Conservation (phyloP, 2,113 vertebrate species). For the Chamaetylas fuelleborni region DNA sequence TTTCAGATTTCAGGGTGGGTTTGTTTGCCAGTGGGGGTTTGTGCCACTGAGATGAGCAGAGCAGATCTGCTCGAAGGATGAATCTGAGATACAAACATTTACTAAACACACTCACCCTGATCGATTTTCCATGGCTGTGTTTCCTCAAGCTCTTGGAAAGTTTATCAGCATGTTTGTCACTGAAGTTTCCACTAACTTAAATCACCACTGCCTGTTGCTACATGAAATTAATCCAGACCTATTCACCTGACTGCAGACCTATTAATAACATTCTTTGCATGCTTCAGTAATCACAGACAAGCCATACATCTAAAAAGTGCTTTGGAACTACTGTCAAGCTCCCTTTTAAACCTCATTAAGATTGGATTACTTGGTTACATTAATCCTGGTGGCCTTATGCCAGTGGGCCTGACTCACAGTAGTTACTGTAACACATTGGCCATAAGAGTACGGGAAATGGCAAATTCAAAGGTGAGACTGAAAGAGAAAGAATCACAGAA, state of each 20-base stretch:
- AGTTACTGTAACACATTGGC: slow-evolving; percentile 5
- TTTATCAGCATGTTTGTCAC: background rate
- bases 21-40: background rate
- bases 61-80: background rate
- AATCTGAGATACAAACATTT: background rate
- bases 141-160: background rate
- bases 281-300: slow-evolving; percentile 40
- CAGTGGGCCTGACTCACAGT: background rate
- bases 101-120: background rate
- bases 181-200: background rate
- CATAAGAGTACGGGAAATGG: background rate
- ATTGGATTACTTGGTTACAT: slow-evolving; percentile 55
- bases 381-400: background rate
- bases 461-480: background rate
- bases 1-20: background rate
- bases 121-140: background rate
- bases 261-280: slow-evolving; percentile 68
- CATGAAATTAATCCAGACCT: slow-evolving; percentile 14
- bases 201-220: background rate
- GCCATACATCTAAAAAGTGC: slow-evolving; percentile 1
- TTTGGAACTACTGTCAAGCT: slow-evolving; percentile 32
- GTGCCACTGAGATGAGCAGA: background rate
- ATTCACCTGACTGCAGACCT: slow-evolving; percentile 36
- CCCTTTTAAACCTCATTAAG: slow-evolving; percentile 65
- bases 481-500: background rate